Base-by-base conservation (phyloP, 2,113 vertebrate genomes). In the Tyto alba region DNA sequence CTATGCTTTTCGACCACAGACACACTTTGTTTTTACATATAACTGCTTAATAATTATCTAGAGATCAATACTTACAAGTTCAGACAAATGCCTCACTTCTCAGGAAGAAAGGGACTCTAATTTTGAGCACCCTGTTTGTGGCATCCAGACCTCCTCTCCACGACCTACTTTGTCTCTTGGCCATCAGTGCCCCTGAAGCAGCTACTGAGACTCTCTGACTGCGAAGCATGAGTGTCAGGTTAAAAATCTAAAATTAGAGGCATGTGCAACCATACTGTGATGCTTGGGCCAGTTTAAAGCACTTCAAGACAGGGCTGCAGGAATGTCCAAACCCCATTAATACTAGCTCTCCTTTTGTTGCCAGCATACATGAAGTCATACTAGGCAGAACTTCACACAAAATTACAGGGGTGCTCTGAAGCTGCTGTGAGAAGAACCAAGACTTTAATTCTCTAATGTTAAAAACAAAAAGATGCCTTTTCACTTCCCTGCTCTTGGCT, bases 211-310 rank as follows among this genome's bases (percentile, higher is more conserved):
- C 20, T 27, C 40, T 72, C 52, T 2, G 7, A 48, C 1, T 1
- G 1, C 1, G 3, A 63, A 40, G 59, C 8, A 9, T 0, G 1
- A 1, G 1, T 1, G 0, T 11, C 48, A 78, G 45, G 52, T 60
- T 52, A 60, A 69, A 69, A 87, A 87, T 38, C 48, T 75, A 81
- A 74, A 85, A 75, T 29, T 3, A 75, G 53, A 72, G 47, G 40
- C 13, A 9, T 8, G 9, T 14, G 30, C 1, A 3, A 53, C 41
- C 53, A 48, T 7, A 10, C 20, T 20, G 13, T 5, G 23, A 56
- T 20, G 21, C 27, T 29, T 7, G 0, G 38, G 30, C 18, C 60
- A 41, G 21, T 55, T 67, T 52, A 95, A 26, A 21, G 47, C 43
- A 48, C 43, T 36, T 68, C 66, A 60, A 43, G 56, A 12, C 27